These are phyloP conservation scores for Betta splendens DNA, from an alignment of 2,797 vertebrate species.

Conservation along the genomic window DNA sequence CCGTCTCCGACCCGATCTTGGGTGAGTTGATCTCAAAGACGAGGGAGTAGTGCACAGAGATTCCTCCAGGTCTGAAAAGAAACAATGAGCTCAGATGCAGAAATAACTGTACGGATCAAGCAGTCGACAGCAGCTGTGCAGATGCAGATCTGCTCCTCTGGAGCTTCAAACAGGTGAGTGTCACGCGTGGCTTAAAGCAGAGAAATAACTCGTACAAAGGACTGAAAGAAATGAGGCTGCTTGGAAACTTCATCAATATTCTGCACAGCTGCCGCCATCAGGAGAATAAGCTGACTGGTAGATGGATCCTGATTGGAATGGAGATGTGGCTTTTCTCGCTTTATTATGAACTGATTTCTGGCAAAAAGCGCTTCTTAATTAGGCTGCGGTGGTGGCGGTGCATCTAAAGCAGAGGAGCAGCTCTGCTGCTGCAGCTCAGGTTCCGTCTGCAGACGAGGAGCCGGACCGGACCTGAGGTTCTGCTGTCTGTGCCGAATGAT, in stretches of 20 bases:
- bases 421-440: no score
- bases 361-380: constrained; percentile 29
- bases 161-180: constrained; percentile 8
- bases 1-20: constrained; percentile 64
- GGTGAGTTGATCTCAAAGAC: constrained; percentile 82
- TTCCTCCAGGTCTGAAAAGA: constrained; percentile 82
- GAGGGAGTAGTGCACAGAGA: constrained; percentile 82
- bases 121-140: constrained; percentile 6
- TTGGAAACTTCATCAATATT: constrained; percentile 45
- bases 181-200: not conserved
- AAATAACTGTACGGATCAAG: constrained; percentile 1
- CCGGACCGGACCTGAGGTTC: no score
- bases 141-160: not conserved
- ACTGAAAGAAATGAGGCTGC: no score
- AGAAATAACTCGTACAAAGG: no score
- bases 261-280: constrained; percentile 14
- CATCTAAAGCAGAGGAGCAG: not conserved
- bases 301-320: constrained; percentile 34
- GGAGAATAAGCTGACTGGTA: constrained; percentile 36
- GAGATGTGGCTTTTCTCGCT: constrained; percentile 11
- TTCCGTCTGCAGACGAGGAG: no score
- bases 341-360: constrained; percentile 29
- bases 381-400: constrained; percentile 1
- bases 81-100: constrained; percentile 9
- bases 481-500: no score